These are phyloP conservation scores for Peromyscus melanophrys DNA, from an alignment of 2,797 vertebrate species.

Conservation along the genomic window DNA sequence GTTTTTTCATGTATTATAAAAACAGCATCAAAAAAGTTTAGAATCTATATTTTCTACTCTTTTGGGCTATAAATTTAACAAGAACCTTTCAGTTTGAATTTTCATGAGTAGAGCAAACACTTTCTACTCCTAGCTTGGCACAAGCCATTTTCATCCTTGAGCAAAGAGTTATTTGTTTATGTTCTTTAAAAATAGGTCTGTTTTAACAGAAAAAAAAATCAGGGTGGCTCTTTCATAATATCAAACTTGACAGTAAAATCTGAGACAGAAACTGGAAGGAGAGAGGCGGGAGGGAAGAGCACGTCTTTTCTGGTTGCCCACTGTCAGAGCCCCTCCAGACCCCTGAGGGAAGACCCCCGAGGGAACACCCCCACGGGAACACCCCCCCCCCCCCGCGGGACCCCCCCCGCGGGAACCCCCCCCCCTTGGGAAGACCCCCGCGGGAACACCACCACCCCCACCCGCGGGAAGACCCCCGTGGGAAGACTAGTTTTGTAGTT, in stretches of 20 bases:
- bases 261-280: constrained; percentile 3
- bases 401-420: no score
- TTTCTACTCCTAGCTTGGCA: neutral
- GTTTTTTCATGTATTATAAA: neutral
- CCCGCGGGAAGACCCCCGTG: neutral
- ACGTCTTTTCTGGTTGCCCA: neutral
- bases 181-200: constrained; percentile 6
- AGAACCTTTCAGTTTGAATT: constrained; percentile 20
- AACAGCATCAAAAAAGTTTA: constrained; percentile 47
- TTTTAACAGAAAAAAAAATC: constrained; percentile 41
- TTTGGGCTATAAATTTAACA: constrained; percentile 41
- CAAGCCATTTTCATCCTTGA: constrained; percentile 11
- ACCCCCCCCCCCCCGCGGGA: no score
- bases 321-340: constrained; percentile 49
- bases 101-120: neutral
- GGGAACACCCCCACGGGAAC: no score
- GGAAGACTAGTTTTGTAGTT: constrained; percentile 60
- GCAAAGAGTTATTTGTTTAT: neutral
- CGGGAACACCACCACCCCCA: no score
- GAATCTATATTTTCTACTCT: neutral
- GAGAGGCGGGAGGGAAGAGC: no score
- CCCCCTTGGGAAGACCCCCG: no score
- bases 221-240: constrained; percentile 26
- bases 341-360: neutral
- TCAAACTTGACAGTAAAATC: constrained; percentile 20